Percentiles rank a stretch among this genome's conserved stretches.
Conservation (phyloP, 2,888 invertebrate genomes). For the Agrilus biguttatus region DNA sequence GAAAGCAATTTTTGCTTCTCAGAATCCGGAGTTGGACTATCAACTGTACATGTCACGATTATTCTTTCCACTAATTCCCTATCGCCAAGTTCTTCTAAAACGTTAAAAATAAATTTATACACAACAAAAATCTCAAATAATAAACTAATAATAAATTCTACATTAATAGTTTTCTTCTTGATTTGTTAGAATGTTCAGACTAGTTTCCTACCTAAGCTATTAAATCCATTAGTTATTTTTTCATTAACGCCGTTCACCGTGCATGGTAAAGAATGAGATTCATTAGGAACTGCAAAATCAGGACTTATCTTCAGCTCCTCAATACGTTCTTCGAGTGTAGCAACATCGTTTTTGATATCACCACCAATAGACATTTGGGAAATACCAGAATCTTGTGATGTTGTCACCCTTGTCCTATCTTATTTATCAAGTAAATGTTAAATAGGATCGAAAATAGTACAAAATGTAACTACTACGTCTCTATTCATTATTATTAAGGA, state of each 20-base stretch:
- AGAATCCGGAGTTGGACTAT: constrained; percentile 22
- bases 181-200: neutral
- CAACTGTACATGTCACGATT: constrained; percentile 24
- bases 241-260: constrained; percentile 23
- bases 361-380: constrained; percentile 60
- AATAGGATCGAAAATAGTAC: neutral
- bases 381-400: constrained; percentile 80
- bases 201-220: constrained; percentile 21
- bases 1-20: constrained; percentile 27
- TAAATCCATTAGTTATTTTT: constrained; percentile 24
- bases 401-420: constrained; percentile 47
- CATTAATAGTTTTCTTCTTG: constrained; percentile 1
- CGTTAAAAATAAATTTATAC: neutral
- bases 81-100: constrained; percentile 24
- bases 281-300: constrained; percentile 18
- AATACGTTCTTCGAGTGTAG: constrained; percentile 40
- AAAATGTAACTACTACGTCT: too few relatives aligned
- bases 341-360: constrained; percentile 32
- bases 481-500: too few relatives aligned
- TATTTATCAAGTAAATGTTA: constrained; percentile 22
- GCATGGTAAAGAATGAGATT: constrained; percentile 22
- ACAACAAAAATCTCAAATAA: neutral
- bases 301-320: constrained; percentile 32
- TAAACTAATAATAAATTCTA: neutral
- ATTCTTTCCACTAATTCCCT: constrained; percentile 33